Conservation (phyloP, 2,888 invertebrate species). For the Chaetoderma sp. region DNA sequence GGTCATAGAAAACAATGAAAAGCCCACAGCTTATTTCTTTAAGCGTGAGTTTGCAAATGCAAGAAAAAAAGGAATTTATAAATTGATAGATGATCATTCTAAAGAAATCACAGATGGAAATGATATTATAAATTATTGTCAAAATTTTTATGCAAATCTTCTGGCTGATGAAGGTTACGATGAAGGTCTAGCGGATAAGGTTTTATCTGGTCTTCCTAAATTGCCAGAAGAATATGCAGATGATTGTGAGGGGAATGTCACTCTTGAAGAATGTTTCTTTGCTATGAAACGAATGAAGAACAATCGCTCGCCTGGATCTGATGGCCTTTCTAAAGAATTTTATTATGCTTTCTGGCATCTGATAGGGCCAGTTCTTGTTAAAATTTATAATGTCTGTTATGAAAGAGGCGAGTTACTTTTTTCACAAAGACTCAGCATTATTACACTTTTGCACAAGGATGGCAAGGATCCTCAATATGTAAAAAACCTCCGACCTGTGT, state of each 20-base stretch:
- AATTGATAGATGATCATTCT: no score
- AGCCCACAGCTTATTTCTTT: constrained; percentile 12
- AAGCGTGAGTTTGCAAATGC: not conserved
- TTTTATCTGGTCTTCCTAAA: constrained; percentile 2
- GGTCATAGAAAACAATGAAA: not conserved
- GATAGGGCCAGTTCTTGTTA: not conserved
- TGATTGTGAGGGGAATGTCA: not conserved
- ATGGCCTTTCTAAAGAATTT: constrained; percentile 13
- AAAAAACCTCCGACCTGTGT: constrained; percentile 41
- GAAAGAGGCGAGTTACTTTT: not conserved
- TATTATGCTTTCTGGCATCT: constrained; percentile 9
- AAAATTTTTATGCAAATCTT: not conserved
- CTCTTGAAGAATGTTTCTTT: not conserved
- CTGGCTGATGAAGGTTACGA: not conserved
- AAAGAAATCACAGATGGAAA: not conserved
- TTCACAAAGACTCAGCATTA: constrained; percentile 1
- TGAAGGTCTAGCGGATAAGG: not conserved
- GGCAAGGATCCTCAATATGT: constrained; percentile 15
- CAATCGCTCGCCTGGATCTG: constrained; percentile 12
- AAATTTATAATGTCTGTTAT: not conserved
- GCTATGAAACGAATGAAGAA: constrained; percentile 7
- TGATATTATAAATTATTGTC: not conserved
- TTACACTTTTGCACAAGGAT: constrained; percentile 39
- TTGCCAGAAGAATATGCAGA: not conserved
- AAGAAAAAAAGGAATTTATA: not conserved